Base-by-base conservation (phyloP, 2,888 invertebrate genomes). In the Ormyrus rosae region DNA sequence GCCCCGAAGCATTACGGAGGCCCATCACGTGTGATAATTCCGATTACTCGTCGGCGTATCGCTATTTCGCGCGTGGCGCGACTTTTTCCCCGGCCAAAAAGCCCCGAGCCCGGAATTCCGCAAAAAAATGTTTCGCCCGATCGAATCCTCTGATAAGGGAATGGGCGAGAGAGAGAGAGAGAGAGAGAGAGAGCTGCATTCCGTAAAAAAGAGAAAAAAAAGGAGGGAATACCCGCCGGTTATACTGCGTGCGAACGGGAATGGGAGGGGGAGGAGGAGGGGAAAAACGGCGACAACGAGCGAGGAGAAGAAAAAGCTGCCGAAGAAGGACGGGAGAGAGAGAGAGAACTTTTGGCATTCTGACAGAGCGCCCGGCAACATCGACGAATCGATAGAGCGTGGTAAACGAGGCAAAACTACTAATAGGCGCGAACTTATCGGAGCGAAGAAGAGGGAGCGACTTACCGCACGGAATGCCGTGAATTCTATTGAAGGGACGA, bases 101-200 rank as follows among this genome's bases (percentile, higher is more conserved):
- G 7, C 19, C 53, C 53, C 53, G 53, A 53, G 19, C 19, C 19
- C 19, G 19, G 19, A 19, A 19, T 19, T 19, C 19, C 19, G 19
- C 19, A 19, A 19, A 19, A 19, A 19, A 19, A 19, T 19, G 19
- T 19, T 19, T 19, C 19, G 19, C 19, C 19, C 19, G 19, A 19
- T 19, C 19, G 19, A 19, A 19, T 19, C 1, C 19, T 19, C 19
- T 19, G 19, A 19, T 19, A 19, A 19, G 19, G 19, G 63, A 73
- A 74, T 68, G 71, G 56, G 80, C 68, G 61, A 50, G 46, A 71
- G 71, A 70, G 58, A 70, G 60, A 69, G 72, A 53, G 80, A 64
- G 53, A 53, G 48, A 55, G 55, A 13, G 51, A 61, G 48, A 63
- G 46, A 46, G 34, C 10, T 6, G 60, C 58, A 60, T 45, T 10